Evolutionary conservation across 1,140 invertebrate genomes (phyloP), one percentile per base, ranked within the genome.

Genomic region (Epicauta chinensis): DNA sequence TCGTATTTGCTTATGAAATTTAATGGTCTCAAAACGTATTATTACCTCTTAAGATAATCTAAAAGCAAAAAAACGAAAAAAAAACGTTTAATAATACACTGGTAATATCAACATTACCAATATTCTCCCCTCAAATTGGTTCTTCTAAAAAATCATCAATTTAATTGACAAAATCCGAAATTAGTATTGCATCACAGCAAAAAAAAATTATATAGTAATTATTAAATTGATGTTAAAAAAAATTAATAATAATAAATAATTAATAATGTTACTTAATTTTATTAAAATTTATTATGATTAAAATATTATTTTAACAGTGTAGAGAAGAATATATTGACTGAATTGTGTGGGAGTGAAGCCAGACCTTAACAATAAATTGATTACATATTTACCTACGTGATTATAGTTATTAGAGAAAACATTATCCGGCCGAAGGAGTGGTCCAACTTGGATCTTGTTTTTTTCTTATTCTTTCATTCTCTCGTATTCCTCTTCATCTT

Each of bases 381-480:
- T 67, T 67, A 65, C 62, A 67, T 67, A 64, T 67, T 67, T 65
- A 61, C 65, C 60, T 56, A 60, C 65, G 56, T 65, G 65, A 67
- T 67, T 67, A 67, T 67, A 67, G 65, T 67, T 67, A 67, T 67
- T 67, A 67, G 63, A 62, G 63, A 65, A 65, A 67, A 67, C 65
- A 67, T 67, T 67, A 67, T 67, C 63, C 61, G 59, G 32, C 31
- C 56, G 55, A 54, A 61, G 65, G 65, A 63, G 65, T 65, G 63
- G 59, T 52, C 55, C 43, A 48, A 46, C 37, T 51, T 58, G 51
- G 38, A 43, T 7, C 23, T 23, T 23, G 47, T 59, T 53, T 60
- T 60, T 57, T 57, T 35, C 43, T 29, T 46, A 13, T 46, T 46
- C 16, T 46, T 46, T n/a, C n/a, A n/a, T n/a, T n/a, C n/a, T n/a